A percentile compares a stretch with the other conserved stretches of the same genome.
Evolutionary conservation across 2,797 vertebrate species (phyloP).

Genomic region (Girardinus metallicus): DNA sequence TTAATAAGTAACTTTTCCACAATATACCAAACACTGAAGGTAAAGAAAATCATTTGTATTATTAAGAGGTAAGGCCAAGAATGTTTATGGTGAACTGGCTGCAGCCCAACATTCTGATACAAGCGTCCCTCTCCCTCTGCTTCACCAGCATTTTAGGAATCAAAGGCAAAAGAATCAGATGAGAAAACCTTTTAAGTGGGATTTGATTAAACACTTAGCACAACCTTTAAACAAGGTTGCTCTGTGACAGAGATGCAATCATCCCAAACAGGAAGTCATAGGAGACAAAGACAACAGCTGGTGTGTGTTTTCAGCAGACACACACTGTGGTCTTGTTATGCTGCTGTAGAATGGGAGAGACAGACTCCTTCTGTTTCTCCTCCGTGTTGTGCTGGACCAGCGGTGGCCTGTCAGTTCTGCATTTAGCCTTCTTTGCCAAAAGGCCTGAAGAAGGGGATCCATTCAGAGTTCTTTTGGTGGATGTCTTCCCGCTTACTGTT

Average conservation of each 20-base stretch:
- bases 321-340: slow-evolving; percentile 90
- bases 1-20: background rate
- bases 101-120: background rate
- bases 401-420: slow-evolving; percentile 75
- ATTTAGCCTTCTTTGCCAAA: slow-evolving; percentile 69
- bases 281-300: background rate
- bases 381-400: slow-evolving; percentile 82
- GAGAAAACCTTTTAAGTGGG: slow-evolving; percentile 1
- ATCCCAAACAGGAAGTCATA: background rate
- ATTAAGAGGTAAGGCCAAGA: background rate
- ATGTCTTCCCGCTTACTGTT: slow-evolving; percentile 75
- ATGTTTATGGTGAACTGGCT: background rate
- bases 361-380: slow-evolving; percentile 87
- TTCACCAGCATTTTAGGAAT: slow-evolving; percentile 20
- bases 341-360: slow-evolving; percentile 85
- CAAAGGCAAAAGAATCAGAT: slow-evolving; percentile 11
- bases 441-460: slow-evolving; percentile 69
- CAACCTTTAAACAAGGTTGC: background rate
- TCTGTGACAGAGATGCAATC: background rate
- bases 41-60: background rate
- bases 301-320: slow-evolving; percentile 84
- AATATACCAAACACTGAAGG: background rate
- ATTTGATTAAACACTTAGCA: background rate
- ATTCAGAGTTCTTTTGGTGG: slow-evolving; percentile 85
- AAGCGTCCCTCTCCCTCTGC: background rate